phyloP scores from a whole-genome alignment of 2,888 invertebrate species.

The Chloromyia formosa region DNA sequence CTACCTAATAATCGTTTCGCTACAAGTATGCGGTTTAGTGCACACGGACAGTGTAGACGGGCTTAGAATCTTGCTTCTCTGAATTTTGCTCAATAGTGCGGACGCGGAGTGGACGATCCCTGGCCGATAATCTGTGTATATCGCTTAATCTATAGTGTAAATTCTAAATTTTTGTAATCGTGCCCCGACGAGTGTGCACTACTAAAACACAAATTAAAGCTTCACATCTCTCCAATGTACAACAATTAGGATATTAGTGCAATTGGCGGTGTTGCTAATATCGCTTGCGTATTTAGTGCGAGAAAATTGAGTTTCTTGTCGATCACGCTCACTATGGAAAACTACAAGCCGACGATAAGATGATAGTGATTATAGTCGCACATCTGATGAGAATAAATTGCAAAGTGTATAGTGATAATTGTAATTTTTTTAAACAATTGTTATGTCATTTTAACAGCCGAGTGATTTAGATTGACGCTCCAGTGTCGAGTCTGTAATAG shows the following conservation, averaged over 20 bases:
- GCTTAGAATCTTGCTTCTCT: no score
- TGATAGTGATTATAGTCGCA: constrained; percentile 23
- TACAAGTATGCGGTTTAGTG: no score
- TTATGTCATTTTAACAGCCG: background rate
- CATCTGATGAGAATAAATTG: background rate
- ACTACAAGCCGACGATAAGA: constrained; percentile 27
- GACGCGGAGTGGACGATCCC: no score
- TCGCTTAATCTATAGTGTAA: background rate
- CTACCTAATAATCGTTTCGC: no score
- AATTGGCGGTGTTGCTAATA: constrained; percentile 4
- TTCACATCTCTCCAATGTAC: constrained; percentile 13
- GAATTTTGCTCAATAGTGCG: no score
- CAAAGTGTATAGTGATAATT: background rate
- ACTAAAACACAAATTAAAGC: background rate
- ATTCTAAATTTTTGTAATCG: background rate
- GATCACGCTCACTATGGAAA: constrained; percentile 38
- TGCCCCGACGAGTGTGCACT: background rate
- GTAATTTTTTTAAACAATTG: background rate
- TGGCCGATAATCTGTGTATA: no score
- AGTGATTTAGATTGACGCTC: background rate
- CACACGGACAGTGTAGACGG: no score
- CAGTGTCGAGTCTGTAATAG: background rate
- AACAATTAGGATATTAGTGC: constrained; percentile 22
- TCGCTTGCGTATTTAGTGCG: background rate
- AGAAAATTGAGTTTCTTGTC: constrained; percentile 12